A percentile compares a stretch with the other conserved stretches of the same genome.
These are phyloP conservation scores for Trachelus stipa DNA, from an alignment of 2,888 invertebrate genomes.

Conservation along the genomic window DNA sequence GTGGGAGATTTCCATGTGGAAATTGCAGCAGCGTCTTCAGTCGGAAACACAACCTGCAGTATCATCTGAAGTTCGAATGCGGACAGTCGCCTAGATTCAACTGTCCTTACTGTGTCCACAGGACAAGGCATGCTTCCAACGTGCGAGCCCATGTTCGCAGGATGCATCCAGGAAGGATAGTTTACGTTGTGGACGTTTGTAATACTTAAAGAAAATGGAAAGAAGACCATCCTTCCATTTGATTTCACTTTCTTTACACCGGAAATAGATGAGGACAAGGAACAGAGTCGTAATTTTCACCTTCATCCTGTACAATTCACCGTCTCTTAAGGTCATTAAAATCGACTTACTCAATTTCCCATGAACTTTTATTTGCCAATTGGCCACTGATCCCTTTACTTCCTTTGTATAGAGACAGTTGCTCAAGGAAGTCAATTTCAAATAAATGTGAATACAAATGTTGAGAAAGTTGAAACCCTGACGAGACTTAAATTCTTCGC, in stretches of 20 bases:
- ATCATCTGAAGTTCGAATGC: constrained; percentile 52
- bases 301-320: not conserved
- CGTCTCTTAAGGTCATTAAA: not conserved
- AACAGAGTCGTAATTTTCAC: not conserved
- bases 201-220: constrained; percentile 11
- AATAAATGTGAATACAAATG: not conserved
- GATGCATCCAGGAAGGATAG: constrained; percentile 35
- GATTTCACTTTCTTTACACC: not conserved
- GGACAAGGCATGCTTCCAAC: constrained; percentile 42
- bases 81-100: constrained; percentile 52
- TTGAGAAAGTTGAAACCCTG: not conserved
- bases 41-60: constrained; percentile 53
- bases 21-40: constrained; percentile 55
- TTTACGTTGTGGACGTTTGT: constrained; percentile 41
- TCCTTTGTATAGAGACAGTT: not conserved
- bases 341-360: not conserved
- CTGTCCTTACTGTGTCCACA: constrained; percentile 51
- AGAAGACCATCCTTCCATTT: not conserved
- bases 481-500: not conserved
- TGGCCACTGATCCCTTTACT: not conserved
- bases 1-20: constrained; percentile 15
- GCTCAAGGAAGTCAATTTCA: not conserved
- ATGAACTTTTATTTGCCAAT: not conserved
- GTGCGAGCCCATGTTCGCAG: constrained; percentile 44
- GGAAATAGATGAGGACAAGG: not conserved